A percentile compares a stretch with the other conserved stretches of the same genome.
phyloP scores from a whole-genome alignment of 2,113 vertebrate species.

The Propithecus coquereli region DNA sequence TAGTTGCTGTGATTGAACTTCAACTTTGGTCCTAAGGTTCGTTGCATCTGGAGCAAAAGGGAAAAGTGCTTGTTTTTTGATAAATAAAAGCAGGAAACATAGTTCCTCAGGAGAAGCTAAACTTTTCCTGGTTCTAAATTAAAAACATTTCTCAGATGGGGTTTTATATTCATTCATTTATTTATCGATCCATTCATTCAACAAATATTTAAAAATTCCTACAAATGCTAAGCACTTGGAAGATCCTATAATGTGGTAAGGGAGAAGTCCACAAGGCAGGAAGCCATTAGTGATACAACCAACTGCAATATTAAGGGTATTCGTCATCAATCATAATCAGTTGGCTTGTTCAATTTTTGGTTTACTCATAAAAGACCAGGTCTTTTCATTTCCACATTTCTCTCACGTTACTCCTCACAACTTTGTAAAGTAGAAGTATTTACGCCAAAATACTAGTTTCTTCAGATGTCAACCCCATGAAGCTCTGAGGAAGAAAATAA shows the following conservation, averaged over 20 bases:
- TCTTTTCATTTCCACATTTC: background rate
- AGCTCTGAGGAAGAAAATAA: background rate
- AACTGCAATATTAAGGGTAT: background rate
- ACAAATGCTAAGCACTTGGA: background rate
- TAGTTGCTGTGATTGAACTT: background rate
- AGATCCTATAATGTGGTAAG: background rate
- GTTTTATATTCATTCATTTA: background rate
- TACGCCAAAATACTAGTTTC: background rate
- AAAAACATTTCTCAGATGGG: background rate
- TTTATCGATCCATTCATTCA: background rate
- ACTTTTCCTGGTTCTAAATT: background rate
- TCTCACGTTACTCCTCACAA: background rate
- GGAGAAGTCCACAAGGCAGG: background rate
- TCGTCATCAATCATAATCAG: background rate
- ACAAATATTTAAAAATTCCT: background rate
- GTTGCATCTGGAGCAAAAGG: background rate
- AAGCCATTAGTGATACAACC: background rate
- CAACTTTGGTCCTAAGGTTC: background rate
- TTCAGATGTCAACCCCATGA: background rate
- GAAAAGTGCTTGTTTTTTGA: background rate
- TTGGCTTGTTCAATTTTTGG: background rate
- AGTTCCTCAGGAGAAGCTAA: background rate
- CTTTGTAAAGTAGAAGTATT: background rate
- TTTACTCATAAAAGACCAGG: background rate
- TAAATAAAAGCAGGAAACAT: background rate